These are phyloP conservation scores for Rhagologus leucostigma DNA, from an alignment of 2,113 vertebrate species.

Conservation along the genomic window DNA sequence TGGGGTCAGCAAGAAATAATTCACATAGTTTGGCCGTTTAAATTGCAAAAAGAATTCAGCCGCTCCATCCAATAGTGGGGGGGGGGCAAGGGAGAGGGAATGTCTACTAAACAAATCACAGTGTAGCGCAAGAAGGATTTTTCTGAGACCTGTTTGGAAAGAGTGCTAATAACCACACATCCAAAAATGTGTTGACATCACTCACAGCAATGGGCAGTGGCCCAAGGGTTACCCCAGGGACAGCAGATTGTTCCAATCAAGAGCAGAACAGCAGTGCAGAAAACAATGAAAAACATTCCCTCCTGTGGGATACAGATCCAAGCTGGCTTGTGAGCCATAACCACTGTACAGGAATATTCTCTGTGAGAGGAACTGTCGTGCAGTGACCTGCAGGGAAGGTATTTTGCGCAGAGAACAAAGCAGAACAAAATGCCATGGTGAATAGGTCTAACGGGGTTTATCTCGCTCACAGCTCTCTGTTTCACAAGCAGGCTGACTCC, in stretches of 20 bases:
- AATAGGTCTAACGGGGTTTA: not conserved
- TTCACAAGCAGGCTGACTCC: not conserved
- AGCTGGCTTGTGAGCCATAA: not conserved
- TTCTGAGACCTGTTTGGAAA: constrained; percentile 60
- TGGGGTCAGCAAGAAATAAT: constrained; percentile 17
- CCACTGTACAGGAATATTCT: not conserved
- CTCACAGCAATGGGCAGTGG: constrained; percentile 20
- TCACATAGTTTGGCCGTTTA: constrained; percentile 28
- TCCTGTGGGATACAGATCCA: not conserved
- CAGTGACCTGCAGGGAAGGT: not conserved
- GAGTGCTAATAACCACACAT: constrained; percentile 30
- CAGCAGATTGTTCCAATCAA: constrained; percentile 61
- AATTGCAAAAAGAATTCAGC: constrained; percentile 21
- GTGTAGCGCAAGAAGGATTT: not conserved
- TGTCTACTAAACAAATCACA: not conserved
- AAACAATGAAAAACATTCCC: constrained; percentile 42
- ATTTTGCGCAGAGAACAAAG: not conserved
- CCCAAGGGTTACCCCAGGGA: constrained; percentile 30
- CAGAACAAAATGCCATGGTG: not conserved
- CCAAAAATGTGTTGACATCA: constrained; percentile 66
- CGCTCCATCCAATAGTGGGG: not conserved
- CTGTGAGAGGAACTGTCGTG: not conserved
- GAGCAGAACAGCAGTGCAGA: not conserved
- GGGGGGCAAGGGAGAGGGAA: not conserved
- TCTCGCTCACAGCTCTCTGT: accelerated